These are phyloP conservation scores for Carterocephalus palaemon DNA, from an alignment of 2,888 invertebrate species.

Conservation along the genomic window DNA sequence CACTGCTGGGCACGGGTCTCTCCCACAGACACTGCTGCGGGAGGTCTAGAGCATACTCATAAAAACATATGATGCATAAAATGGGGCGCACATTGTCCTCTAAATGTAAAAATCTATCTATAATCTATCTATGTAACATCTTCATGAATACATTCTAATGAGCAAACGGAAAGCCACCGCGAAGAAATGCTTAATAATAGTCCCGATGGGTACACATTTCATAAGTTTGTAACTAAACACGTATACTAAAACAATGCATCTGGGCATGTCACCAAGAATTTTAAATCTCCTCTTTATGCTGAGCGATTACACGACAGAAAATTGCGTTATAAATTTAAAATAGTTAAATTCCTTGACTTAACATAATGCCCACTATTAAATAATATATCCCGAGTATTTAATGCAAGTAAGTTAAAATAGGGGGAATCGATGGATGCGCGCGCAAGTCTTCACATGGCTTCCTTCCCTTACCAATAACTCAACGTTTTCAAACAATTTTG, in stretches of 20 bases:
- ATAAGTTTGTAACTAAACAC: slow-evolving; percentile 14
- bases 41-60: no score
- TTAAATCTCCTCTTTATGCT: slow-evolving; percentile 7
- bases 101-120: not conserved
- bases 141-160: not conserved
- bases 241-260: slow-evolving; percentile 18
- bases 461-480: slow-evolving; percentile 26
- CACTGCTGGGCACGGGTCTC: no score
- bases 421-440: slow-evolving; percentile 68
- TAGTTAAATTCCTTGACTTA: slow-evolving; percentile 36
- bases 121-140: not conserved
- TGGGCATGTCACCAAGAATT: slow-evolving; percentile 34
- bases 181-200: slow-evolving; percentile 10
- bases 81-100: no score
- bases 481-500: not conserved
- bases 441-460: slow-evolving; percentile 60
- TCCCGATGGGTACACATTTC: slow-evolving; percentile 11
- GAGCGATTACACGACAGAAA: slow-evolving; percentile 23
- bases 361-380: slow-evolving; percentile 58
- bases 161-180: not conserved
- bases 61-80: no score
- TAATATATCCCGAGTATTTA: slow-evolving; percentile 54
- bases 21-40: no score
- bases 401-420: slow-evolving; percentile 51
- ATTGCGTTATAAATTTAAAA: slow-evolving; percentile 25